Percentiles rank a stretch among this genome's conserved stretches.
These are phyloP conservation scores for Pleuronectes platessa DNA, from an alignment of 2,113 vertebrate genomes.

Conservation along the genomic window DNA sequence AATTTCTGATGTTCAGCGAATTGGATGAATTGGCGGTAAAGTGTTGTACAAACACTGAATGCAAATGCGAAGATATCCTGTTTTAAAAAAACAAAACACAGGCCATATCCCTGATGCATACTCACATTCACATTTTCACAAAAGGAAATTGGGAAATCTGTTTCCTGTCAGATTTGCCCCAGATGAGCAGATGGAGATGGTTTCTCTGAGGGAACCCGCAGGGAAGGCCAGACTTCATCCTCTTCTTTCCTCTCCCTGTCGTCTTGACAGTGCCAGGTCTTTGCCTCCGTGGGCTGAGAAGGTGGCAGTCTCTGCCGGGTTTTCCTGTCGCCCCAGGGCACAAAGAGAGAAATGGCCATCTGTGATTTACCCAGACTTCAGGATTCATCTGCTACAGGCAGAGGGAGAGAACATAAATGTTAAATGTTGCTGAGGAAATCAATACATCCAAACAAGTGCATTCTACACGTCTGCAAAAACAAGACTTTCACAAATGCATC, in stretches of 20 bases:
- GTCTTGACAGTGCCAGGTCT: constrained; percentile 64
- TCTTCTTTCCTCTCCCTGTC: constrained; percentile 29
- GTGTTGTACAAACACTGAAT: background rate
- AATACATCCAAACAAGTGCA: background rate
- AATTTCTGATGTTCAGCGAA: constrained; percentile 3
- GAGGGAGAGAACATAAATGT: constrained; percentile 6
- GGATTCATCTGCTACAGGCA: constrained; percentile 25
- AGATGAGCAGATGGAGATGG: constrained; percentile 72
- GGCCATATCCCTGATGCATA: background rate
- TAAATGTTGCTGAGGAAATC: constrained; percentile 22
- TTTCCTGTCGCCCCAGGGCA: constrained; percentile 52
- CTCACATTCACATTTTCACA: constrained; percentile 8
- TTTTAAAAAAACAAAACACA: background rate
- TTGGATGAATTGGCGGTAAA: background rate
- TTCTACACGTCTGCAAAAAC: background rate
- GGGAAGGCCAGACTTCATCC: constrained; percentile 49
- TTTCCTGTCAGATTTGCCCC: constrained; percentile 59
- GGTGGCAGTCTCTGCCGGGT: constrained; percentile 61
- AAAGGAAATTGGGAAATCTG: constrained; percentile 39
- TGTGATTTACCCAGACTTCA: constrained; percentile 60
- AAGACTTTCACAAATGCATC: background rate
- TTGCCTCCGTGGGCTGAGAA: constrained; percentile 59
- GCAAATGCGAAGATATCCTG: constrained; percentile 5
- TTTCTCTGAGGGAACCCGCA: constrained; percentile 52
- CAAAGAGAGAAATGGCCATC: constrained; percentile 60